Percentiles rank a stretch among this genome's conserved stretches.
Evolutionary conservation across 2,113 vertebrate genomes (phyloP).

Genomic region (Eupsittula cactorum): DNA sequence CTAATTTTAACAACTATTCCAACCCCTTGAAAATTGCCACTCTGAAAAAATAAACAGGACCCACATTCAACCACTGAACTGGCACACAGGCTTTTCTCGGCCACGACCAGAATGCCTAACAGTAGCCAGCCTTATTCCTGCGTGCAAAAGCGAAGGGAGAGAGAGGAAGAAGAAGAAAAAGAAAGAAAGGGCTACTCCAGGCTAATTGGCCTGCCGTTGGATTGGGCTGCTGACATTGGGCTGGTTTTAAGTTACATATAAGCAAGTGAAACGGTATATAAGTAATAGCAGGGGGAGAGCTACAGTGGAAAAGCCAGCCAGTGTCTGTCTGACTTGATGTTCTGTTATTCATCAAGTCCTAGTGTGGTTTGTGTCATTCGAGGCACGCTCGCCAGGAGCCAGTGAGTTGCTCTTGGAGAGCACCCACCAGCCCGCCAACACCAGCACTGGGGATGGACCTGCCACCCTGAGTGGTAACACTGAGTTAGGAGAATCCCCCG

Average conservation of each 20-base stretch:
- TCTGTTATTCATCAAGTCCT: constrained; percentile 51
- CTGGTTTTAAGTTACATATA: constrained; percentile 68
- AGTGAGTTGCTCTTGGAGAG: neutral
- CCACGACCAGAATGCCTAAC: neutral
- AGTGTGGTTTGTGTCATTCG: neutral
- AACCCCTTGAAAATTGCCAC: constrained; percentile 66
- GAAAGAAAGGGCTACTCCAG: neutral
- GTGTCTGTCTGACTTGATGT: constrained; percentile 27
- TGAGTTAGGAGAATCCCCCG: fast-evolving
- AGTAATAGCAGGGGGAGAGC: constrained; percentile 45
- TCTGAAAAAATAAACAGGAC: constrained; percentile 74
- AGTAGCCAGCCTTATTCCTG: constrained; percentile 42
- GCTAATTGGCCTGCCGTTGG: neutral
- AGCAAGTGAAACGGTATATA: constrained; percentile 63
- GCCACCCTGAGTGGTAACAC: too few relatives aligned
- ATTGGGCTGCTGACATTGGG: neutral
- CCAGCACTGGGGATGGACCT: neutral
- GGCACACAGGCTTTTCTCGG: neutral
- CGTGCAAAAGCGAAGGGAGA: neutral
- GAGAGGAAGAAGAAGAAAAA: neutral
- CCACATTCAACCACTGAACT: constrained; percentile 36
- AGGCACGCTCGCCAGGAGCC: neutral
- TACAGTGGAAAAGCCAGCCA: constrained; percentile 42
- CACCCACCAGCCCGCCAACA: neutral
- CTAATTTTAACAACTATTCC: constrained; percentile 73